Percentiles rank a stretch among this genome's conserved stretches.
phyloP scores from a whole-genome alignment of 1,140 invertebrate species.

The Procambarus virginalis region DNA sequence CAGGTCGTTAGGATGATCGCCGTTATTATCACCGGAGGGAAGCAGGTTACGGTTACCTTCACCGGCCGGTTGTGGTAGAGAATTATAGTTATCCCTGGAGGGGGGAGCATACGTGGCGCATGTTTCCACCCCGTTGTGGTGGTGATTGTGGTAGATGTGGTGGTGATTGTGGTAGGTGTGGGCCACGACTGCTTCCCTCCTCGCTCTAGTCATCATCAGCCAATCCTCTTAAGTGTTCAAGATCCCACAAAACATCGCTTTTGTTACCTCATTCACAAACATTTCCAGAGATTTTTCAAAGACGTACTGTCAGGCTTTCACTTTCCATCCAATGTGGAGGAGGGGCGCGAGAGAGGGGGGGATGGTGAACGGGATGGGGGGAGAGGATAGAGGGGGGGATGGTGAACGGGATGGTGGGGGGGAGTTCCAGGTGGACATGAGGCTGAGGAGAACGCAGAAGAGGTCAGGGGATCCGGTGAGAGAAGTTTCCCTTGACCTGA shows the following conservation, averaged over 20 bases:
- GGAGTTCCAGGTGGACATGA: no score
- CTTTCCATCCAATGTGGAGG: background rate
- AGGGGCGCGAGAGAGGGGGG: background rate
- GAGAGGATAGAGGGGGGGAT: background rate
- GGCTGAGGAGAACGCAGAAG: no score
- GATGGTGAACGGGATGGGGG: background rate
- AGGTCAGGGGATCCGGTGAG: background rate
- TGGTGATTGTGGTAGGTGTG: background rate
- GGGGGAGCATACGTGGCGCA: background rate
- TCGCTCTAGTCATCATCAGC: constrained; percentile 13
- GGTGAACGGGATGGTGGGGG: background rate
- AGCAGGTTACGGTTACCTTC: background rate
- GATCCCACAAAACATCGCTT: no score
- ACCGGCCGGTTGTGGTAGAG: background rate
- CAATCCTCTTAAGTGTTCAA: no score
- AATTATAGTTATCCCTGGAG: background rate
- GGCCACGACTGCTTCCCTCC: background rate
- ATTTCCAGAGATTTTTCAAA: background rate
- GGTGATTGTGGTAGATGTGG: background rate
- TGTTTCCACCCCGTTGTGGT: background rate
- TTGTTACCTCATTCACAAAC: background rate
- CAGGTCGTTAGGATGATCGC: background rate
- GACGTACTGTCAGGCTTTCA: background rate
- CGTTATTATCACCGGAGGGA: background rate
- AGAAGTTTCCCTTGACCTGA: background rate